Evolutionary conservation across 2,113 vertebrate genomes (phyloP).

Genomic region (Reinhardtius hippoglossoides): DNA sequence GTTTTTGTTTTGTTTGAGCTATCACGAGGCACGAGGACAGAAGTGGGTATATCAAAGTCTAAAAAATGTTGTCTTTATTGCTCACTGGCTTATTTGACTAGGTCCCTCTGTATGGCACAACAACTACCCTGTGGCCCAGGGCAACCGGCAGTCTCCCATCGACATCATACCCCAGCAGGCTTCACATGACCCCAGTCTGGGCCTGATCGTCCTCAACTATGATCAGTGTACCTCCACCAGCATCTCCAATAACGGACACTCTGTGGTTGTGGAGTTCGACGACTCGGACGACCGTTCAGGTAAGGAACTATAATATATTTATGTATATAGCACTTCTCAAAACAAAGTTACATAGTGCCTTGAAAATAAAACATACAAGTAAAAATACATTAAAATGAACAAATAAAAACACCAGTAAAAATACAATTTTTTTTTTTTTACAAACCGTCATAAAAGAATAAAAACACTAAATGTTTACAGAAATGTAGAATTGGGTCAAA

Average conservation of each 20-base stretch:
- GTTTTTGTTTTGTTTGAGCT: no score
- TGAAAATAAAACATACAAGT: no score
- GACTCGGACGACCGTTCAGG: constrained; percentile 91
- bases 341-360: no score
- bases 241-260: constrained; percentile 94
- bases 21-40: no score
- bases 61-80: background rate
- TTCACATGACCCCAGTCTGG: constrained; percentile 85
- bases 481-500: no score
- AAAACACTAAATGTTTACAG: no score
- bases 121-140: constrained; percentile 89
- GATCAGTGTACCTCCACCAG: constrained; percentile 88
- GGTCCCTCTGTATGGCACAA: constrained; percentile 92
- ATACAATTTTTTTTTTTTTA: no score
- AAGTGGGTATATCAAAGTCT: background rate
- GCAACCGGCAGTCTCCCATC: constrained; percentile 92
- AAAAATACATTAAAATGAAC: no score
- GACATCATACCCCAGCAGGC: constrained; percentile 88
- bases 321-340: no score
- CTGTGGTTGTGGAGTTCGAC: constrained; percentile 93
- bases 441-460: no score
- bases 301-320: constrained; percentile 61
- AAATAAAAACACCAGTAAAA: no score
- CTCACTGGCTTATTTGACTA: constrained; percentile 47
- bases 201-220: constrained; percentile 86